Base-by-base conservation (phyloP, 2,113 vertebrate species). In the Pandion haliaetus region DNA sequence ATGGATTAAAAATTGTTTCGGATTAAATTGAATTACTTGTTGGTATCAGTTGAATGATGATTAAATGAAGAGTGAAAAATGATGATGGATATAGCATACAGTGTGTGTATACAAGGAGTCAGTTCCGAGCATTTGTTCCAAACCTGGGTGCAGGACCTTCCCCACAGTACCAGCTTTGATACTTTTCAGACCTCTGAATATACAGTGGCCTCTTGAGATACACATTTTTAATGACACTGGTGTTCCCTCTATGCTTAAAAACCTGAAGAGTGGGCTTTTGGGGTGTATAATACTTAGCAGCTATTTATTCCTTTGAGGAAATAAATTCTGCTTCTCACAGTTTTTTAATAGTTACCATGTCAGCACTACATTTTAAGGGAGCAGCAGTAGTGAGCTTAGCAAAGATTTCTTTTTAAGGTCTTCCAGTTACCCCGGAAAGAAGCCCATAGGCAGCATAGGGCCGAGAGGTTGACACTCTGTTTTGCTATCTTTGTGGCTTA, bases 1-100 rank as follows among this genome's bases (percentile, higher is more conserved):
- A 2, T 34, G 40, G 61, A 14, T 72, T 65, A 32, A 58, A 19
- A 77, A n/a, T 79, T 83, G 12, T n/a, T 59, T 55, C 0, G 6
- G n/a, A 17, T 65, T 66, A n/a, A 54, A 32, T 40, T 32, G 19
- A 59, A 36, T 80, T 40, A n/a, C 34, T 66, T 20, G 20, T 34
- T 65, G 58, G 8, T 17, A 5, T 54, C 20, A 24, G 0, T 4
- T n/a, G 34, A 24, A 8, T 15, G 13, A 13, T 38, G 29, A 14
- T 70, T 47, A 61, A 49, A 74, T 9, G 25, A 73, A 38, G 45
- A 54, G 17, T 28, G 54, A 20, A 65, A 44, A 44, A 1, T 2
- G 4, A 6, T 18, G 29, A 6, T 11, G 9, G n/a, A 13, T 28
- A 7, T 4, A 23, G 40, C 14, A 3, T 8, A 16, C 4, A 3